Percentiles rank a stretch among this genome's conserved stretches.
phyloP scores from a whole-genome alignment of 92 coral and sea anemone species.

The Umimayanthus chanpuru region DNA sequence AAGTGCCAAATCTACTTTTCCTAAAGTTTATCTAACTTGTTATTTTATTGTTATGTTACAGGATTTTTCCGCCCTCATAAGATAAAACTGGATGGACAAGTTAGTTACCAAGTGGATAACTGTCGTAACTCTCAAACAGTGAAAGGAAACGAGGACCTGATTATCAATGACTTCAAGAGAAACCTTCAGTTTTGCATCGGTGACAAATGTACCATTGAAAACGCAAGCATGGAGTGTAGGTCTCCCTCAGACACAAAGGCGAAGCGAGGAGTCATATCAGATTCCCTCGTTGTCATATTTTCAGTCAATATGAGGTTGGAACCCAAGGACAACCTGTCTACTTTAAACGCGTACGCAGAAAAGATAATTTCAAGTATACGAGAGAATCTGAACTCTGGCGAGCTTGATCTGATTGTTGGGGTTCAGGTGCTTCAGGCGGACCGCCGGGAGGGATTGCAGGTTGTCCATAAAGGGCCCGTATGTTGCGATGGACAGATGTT shows the following conservation, averaged over 20 bases:
- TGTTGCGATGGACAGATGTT: conserved; percentile 42
- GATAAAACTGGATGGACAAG: conserved; percentile 20
- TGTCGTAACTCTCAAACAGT: neutral
- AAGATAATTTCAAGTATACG: conserved; percentile 4
- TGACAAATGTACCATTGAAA: conserved; percentile 23
- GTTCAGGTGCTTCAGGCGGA: conserved; percentile 19
- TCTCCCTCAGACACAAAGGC: neutral
- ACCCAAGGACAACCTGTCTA: conserved; percentile 3
- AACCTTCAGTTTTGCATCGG: conserved; percentile 36
- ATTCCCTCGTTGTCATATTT: neutral
- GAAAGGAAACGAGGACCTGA: neutral
- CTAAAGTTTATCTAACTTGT: too few species aligned
- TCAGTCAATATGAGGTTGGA: neutral
- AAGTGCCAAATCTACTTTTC: too few species aligned
- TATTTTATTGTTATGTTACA: neutral
- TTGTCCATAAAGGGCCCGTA: conserved; percentile 12
- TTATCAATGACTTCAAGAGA: conserved; percentile 27
- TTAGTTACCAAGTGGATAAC: conserved; percentile 10
- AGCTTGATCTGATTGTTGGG: conserved; percentile 20
- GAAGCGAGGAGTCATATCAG: neutral
- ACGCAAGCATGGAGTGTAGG: conserved; percentile 5
- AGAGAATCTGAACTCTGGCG: conserved; percentile 20
- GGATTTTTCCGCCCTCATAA: conserved; percentile 24
- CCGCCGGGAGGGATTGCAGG: neutral
- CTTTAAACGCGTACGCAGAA: conserved; percentile 10